phyloP scores from a whole-genome alignment of 2,113 vertebrate genomes.

The Myiopsitta monachus region DNA sequence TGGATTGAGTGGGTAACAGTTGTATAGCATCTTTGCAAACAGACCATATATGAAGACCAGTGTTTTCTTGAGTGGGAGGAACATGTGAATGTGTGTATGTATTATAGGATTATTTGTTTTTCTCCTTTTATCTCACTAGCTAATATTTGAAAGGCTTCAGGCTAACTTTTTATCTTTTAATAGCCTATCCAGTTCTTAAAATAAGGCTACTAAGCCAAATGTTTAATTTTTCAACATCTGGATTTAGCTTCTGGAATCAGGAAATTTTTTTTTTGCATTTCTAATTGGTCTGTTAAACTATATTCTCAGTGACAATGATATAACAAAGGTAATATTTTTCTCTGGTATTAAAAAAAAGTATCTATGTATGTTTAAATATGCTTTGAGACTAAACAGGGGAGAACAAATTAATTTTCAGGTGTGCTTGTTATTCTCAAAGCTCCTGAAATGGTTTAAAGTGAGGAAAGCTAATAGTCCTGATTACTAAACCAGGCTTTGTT shows the following conservation, averaged over 20 bases:
- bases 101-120: neutral
- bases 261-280: neutral
- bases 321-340: neutral
- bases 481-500: conserved; percentile 13
- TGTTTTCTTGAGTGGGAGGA: neutral
- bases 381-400: neutral
- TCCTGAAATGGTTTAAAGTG: neutral
- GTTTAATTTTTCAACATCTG: neutral
- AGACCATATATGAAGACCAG: neutral
- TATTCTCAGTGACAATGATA: neutral
- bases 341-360: neutral
- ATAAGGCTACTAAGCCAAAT: neutral
- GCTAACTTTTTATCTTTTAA: neutral
- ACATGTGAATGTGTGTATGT: neutral
- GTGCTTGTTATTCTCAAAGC: neutral
- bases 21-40: neutral
- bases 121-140: neutral
- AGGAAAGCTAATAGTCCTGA: neutral
- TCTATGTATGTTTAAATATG: neutral
- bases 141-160: neutral
- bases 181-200: neutral
- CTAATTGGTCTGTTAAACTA: neutral
- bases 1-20: neutral
- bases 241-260: neutral
- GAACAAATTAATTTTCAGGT: neutral